Base-by-base conservation (phyloP, 1,140 invertebrate genomes). In the Micrasema longulum region DNA sequence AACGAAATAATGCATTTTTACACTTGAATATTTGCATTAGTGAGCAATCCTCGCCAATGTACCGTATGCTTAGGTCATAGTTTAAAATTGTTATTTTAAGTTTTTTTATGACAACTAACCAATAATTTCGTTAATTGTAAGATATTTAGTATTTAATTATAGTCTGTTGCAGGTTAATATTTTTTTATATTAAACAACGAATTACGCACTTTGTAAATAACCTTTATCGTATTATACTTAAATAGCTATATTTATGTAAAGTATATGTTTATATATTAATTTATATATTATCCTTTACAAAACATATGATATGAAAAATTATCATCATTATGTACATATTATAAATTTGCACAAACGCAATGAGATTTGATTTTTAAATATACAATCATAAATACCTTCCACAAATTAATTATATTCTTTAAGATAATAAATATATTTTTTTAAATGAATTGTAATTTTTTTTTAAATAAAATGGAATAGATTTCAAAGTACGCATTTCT, bases 121-220 rank as follows among this genome's bases (percentile, higher is more conserved):
- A 69, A 72, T 72, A 68, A 75, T 67, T 53, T 55, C 67, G 57
- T 36, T 67, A 41, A 31, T 14, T 67, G 43, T 67, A 67, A 43
- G 35, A 53, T 67, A 67, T 53, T 41, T 48, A 53, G 36, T 67
- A 50, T 41, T 20, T 18, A 36, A 43, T 41, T 22, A 53, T 38
- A 31, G 55, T 38, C 31, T 38, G 55, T 60, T 36, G 55, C 36
- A 60, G 55, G 55, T 52, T 52, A 23, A 52, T 60, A 41, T 41
- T 60, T 60, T n/a, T 41, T 14, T 41, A 64, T 45, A 45, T 45
- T 45, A 53, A 68, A 50, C 71, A 73, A 73, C 57, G 60, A 73
- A 64, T 50, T 67, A 48, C 53, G 74, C 70, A 72, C 74, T 45
- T 43, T 75, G 74, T 75, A 75, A 75, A 75, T 75, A 75, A 75